Percentiles rank a stretch among this genome's conserved stretches.
These are phyloP conservation scores for Picus viridis DNA, from an alignment of 2,797 vertebrate genomes.

Conservation along the genomic window DNA sequence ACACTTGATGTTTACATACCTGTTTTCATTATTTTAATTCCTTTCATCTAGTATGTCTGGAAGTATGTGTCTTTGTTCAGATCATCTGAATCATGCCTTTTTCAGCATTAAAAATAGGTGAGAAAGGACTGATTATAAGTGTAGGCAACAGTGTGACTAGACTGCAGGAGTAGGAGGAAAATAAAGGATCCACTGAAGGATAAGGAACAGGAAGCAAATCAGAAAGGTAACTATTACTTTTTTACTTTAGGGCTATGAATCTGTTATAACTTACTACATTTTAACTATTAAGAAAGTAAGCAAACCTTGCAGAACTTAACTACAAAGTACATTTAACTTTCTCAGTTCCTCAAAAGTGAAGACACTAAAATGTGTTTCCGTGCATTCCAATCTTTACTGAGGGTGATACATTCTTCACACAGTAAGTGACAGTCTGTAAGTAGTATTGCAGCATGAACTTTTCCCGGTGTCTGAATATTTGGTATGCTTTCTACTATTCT, in stretches of 20 bases:
- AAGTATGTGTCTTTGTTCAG: not conserved
- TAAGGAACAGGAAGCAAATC: not conserved
- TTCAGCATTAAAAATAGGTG: not conserved
- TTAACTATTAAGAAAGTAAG: not conserved
- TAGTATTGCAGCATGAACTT: not conserved
- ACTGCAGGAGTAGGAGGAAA: conserved; percentile 26
- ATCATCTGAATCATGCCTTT: not conserved
- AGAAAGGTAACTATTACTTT: not conserved
- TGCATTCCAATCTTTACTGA: not conserved
- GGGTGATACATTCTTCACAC: not conserved
- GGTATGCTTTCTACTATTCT: not conserved
- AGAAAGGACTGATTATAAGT: not conserved
- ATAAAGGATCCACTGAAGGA: not conserved
- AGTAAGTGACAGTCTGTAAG: not conserved
- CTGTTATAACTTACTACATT: not conserved
- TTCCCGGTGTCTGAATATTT: not conserved
- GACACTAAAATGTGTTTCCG: not conserved
- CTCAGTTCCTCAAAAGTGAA: not conserved
- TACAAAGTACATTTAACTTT: not conserved
- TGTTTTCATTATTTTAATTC: conserved; percentile 7
- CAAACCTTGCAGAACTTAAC: not conserved
- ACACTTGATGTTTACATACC: not conserved
- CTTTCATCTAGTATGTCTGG: not conserved
- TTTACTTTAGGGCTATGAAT: not conserved
- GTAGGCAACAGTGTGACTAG: not conserved